These are phyloP conservation scores for Macrobrachium rosenbergii DNA, from an alignment of 1,140 invertebrate genomes.

Conservation along the genomic window DNA sequence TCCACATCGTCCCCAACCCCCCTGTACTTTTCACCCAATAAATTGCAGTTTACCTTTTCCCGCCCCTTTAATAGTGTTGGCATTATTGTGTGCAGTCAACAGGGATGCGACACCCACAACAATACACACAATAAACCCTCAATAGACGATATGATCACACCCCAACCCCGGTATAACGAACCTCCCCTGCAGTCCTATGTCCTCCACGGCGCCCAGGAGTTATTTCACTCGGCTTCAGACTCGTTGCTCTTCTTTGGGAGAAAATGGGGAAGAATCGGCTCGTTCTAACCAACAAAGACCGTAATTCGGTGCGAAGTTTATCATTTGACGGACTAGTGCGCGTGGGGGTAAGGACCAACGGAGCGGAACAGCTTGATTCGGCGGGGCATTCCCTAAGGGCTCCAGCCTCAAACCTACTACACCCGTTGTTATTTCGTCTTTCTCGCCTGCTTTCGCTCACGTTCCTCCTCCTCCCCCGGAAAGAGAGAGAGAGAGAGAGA, in stretches of 20 bases:
- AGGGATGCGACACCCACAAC: conserved; percentile 52
- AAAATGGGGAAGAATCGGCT: background rate
- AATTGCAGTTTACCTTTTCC: conserved; percentile 25
- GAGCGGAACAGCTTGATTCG: conserved; percentile 56
- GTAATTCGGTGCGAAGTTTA: background rate
- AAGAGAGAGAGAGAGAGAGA: background rate
- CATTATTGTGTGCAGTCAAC: conserved; percentile 50
- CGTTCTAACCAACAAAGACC: background rate
- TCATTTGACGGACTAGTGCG: background rate
- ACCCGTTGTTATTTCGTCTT: background rate
- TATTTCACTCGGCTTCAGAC: background rate
- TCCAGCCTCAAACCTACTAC: conserved; percentile 37
- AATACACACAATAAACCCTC: conserved; percentile 60
- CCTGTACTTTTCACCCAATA: conserved; percentile 19
- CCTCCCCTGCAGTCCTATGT: background rate
- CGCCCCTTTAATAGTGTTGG: conserved; percentile 45
- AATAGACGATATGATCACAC: conserved; percentile 55
- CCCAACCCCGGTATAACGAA: conserved; percentile 33
- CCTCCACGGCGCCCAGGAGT: background rate
- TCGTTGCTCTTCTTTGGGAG: background rate
- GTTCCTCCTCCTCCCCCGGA: background rate
- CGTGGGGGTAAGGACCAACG: conserved; percentile 7
- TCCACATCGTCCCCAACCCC: background rate
- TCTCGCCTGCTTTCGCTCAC: conserved; percentile 58
- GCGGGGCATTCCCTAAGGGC: conserved; percentile 44